phyloP scores from a whole-genome alignment of 2,113 vertebrate genomes.

The Oenanthe oenanthe region DNA sequence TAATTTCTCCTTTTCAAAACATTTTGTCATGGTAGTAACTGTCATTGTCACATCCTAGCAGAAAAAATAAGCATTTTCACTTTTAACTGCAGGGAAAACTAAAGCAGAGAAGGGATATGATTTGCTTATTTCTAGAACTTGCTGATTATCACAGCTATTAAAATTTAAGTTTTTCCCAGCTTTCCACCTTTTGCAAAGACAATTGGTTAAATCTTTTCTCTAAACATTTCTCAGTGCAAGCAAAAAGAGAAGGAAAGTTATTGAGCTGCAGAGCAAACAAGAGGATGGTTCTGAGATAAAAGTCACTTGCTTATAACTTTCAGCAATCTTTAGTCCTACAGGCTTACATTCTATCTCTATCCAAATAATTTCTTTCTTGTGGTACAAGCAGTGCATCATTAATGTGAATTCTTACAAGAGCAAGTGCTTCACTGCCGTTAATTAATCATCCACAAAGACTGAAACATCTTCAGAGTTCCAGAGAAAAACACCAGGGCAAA shows the following conservation, averaged over 20 bases:
- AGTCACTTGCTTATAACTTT: neutral
- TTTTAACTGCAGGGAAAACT: neutral
- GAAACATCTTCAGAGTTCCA: neutral
- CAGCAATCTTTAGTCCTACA: neutral
- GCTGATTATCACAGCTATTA: neutral
- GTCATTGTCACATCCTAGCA: neutral
- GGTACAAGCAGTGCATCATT: neutral
- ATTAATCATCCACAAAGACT: slow-evolving; percentile 24
- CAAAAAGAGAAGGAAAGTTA: neutral
- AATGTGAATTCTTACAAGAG: neutral
- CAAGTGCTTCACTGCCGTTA: neutral
- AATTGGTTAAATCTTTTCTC: neutral
- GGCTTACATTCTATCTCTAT: neutral
- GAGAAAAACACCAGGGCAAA: neutral
- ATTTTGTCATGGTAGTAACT: neutral
- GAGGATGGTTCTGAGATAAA: neutral
- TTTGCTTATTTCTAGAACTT: neutral
- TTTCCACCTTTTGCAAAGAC: neutral
- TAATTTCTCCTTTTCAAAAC: neutral
- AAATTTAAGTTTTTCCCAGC: neutral
- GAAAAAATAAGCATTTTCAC: neutral
- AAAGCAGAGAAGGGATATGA: neutral
- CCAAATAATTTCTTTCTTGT: neutral
- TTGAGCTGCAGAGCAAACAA: neutral
- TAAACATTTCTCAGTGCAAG: neutral